Base-by-base conservation (phyloP, 2,888 invertebrate genomes). In the Stegophylla sp. region DNA sequence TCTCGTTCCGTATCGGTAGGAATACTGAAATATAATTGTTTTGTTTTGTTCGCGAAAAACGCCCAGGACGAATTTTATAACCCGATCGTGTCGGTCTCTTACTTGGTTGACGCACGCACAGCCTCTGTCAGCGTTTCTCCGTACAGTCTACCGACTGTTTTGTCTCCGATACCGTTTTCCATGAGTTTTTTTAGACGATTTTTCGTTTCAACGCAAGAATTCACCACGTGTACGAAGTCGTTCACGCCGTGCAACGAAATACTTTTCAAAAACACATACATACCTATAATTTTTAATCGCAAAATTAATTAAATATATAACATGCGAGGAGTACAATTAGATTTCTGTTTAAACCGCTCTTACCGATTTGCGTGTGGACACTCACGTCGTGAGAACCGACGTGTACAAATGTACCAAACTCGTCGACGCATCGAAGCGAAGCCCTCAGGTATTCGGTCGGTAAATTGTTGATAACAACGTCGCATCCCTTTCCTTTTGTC, bases 341-440 rank as follows among this genome's bases (percentile, higher is more conserved):
- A 34, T 15, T 45, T 73, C 2, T 12, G 45, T 61, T 43, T 41
- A 3, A 56, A 26, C 23, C 17, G 53, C 48, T 28, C 85, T 84
- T 84, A 88, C 88, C 88, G 63, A 90, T 85, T 59, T 87, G 85
- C 9, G 88, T 87, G 85, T 90, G 89, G 83, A 89, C 89, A 51
- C 89, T 87, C 74, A 90, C 85, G 84, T 90, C 90, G 84, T 88
- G 89, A 85, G 90, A 89, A 82, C 90, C 90, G 83, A 90, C 89
- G 85, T 90, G 90, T 76, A 90, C 85, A 86, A 90, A 90, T 51
- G 88, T 86, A 28, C 90, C 90, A 85, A 89, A 89, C 82, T 87
- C 86, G 3, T 88, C 88, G 59, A 90, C 85, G 79, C 89, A 87
- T 82, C 89, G 86, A 13, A 90, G 84, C 82, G 89, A 89, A 20